phyloP scores from a whole-genome alignment of 2,888 invertebrate species.

The Saturnia pavonia region DNA sequence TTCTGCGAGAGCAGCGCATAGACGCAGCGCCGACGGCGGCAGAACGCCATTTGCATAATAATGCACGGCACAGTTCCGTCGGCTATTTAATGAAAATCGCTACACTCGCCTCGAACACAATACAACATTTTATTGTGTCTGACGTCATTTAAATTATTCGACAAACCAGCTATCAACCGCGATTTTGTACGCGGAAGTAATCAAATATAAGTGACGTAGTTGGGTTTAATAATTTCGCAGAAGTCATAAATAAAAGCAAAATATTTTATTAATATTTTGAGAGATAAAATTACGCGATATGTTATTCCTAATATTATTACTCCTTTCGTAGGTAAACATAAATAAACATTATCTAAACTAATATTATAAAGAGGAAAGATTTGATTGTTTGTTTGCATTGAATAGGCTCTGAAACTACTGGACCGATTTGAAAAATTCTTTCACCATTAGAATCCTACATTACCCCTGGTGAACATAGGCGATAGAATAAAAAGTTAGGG shows the following conservation, averaged over 20 bases:
- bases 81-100: conserved; percentile 65
- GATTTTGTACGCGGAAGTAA: background rate
- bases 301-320: no score
- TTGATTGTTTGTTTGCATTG: no score
- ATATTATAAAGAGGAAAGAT: no score
- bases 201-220: background rate
- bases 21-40: conserved; percentile 35
- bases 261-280: background rate
- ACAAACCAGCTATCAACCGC: background rate
- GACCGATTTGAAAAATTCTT: no score
- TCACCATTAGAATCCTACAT: no score
- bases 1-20: conserved; percentile 40
- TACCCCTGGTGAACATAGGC: no score
- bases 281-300: no score
- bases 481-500: no score
- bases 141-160: conserved; percentile 6
- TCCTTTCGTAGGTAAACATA: no score
- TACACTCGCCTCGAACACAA: conserved; percentile 28
- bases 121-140: conserved; percentile 24
- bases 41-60: conserved; percentile 61
- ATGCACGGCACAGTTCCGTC: conserved; percentile 48
- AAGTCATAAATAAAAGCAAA: background rate
- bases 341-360: no score
- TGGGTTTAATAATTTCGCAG: background rate
- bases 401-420: no score